A percentile compares a stretch with the other conserved stretches of the same genome.
Conservation (phyloP, 2,113 vertebrate genomes). For the Chloropsis hardwickii region DNA sequence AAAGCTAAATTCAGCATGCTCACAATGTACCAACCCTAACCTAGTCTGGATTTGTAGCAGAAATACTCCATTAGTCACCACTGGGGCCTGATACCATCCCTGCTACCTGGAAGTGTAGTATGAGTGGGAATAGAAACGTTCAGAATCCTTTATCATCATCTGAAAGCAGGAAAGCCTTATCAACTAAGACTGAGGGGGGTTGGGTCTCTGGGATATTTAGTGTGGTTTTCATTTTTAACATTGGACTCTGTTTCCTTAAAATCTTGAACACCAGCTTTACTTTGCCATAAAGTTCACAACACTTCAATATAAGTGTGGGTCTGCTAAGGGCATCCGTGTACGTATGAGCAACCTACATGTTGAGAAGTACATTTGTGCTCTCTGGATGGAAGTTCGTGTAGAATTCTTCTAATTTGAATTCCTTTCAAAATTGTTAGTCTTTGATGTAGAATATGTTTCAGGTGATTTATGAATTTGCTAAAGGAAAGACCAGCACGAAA, state of each 20-base stretch:
- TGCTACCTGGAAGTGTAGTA: neutral
- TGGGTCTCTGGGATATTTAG: neutral
- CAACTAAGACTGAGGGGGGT: fast-evolving
- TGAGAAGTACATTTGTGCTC: neutral
- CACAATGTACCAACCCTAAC: neutral
- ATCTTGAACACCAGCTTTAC: neutral
- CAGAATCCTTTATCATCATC: neutral
- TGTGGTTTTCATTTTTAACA: neutral
- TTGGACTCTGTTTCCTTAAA: neutral
- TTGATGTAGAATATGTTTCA: neutral
- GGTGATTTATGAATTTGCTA: neutral
- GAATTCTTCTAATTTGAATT: neutral
- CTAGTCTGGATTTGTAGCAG: neutral
- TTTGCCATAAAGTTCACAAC: neutral
- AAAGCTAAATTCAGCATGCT: constrained; percentile 16
- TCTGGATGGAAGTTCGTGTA: neutral
- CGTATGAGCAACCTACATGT: neutral
- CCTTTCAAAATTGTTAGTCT: neutral
- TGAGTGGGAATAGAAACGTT: neutral
- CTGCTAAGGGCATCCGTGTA: too few relatives aligned
- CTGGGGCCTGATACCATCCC: neutral
- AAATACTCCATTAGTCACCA: constrained; percentile 3
- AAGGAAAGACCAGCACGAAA: neutral
- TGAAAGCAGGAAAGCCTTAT: neutral
- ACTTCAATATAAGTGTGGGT: neutral